Evolutionary conservation across 53 echinoderm and acorn worm species (phyloP).

Genomic region (Antedon mediterranea): DNA sequence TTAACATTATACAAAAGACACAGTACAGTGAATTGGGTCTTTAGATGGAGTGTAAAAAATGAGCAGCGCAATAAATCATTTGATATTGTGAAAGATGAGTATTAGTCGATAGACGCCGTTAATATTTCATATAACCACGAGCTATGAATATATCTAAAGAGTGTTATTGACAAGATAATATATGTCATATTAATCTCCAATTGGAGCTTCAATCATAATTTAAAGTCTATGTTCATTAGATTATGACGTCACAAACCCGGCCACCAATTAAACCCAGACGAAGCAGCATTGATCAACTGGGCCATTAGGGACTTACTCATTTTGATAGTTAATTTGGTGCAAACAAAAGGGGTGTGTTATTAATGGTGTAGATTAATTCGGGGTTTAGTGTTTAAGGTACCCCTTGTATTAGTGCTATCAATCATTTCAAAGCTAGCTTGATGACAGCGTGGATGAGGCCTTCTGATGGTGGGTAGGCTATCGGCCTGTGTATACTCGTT

Average conservation of each 20-base stretch:
- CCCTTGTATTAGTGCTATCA: not conserved
- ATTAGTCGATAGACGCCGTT: not conserved
- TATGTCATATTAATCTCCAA: not conserved
- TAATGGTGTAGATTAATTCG: not conserved
- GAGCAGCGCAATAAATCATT: not conserved
- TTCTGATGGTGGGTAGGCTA: not conserved
- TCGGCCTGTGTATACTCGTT: too few species aligned
- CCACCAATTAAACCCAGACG: not conserved
- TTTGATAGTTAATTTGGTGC: not conserved
- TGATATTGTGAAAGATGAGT: not conserved
- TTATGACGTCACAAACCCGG: not conserved
- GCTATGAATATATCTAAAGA: not conserved
- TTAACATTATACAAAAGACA: too few species aligned
- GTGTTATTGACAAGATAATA: not conserved
- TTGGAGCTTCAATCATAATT: not conserved
- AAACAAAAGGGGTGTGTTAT: not conserved
- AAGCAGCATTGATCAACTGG: not conserved
- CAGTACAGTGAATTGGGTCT: too few species aligned
- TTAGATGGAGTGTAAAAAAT: not conserved
- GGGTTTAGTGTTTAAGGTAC: not conserved
- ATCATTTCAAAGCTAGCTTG: not conserved
- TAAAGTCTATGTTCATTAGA: not conserved
- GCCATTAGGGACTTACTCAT: not conserved
- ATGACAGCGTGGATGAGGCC: not conserved
- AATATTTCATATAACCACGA: not conserved